Percentiles rank a stretch among this genome's conserved stretches.
These are phyloP conservation scores for Ormia ochracea DNA, from an alignment of 2,888 invertebrate species.

Conservation along the genomic window DNA sequence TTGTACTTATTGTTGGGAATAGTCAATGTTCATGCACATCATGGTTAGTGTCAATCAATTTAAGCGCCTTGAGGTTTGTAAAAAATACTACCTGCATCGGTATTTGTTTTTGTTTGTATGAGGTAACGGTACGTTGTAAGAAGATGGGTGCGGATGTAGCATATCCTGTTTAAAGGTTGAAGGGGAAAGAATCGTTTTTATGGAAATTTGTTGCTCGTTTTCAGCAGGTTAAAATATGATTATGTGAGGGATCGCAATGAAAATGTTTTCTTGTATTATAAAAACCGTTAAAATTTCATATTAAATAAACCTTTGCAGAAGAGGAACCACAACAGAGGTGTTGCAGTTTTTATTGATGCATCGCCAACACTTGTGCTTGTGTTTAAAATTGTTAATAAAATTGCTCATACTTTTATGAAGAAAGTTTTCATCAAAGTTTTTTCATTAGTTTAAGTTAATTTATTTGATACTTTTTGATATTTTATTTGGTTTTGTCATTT, in stretches of 20 bases:
- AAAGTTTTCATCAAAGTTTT: too few relatives aligned
- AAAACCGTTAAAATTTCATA: neutral
- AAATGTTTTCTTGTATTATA: conserved; percentile 13
- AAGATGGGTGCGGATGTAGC: too few relatives aligned
- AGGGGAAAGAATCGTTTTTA: neutral
- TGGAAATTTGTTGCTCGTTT: conserved; percentile 14
- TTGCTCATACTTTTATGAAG: too few relatives aligned
- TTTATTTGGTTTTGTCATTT: too few relatives aligned
- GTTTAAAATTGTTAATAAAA: too few relatives aligned
- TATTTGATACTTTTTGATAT: too few relatives aligned
- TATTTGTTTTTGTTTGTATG: conserved; percentile 8
- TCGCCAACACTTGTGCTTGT: too few relatives aligned
- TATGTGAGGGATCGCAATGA: conserved; percentile 51
- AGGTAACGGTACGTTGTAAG: conserved; percentile 15
- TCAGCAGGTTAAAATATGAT: conserved; percentile 44
- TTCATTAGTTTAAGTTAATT: too few relatives aligned
- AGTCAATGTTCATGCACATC: conserved; percentile 50
- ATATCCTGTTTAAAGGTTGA: neutral
- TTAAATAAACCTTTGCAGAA: neutral
- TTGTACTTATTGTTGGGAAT: neutral
- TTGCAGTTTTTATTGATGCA: neutral
- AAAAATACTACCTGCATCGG: neutral
- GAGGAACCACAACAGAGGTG: neutral
- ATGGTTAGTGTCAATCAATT: conserved; percentile 62
- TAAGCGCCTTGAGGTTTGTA: conserved; percentile 59